Evolutionary conservation across 2,888 invertebrate genomes (phyloP).

Genomic region (Drosophila birchii): DNA sequence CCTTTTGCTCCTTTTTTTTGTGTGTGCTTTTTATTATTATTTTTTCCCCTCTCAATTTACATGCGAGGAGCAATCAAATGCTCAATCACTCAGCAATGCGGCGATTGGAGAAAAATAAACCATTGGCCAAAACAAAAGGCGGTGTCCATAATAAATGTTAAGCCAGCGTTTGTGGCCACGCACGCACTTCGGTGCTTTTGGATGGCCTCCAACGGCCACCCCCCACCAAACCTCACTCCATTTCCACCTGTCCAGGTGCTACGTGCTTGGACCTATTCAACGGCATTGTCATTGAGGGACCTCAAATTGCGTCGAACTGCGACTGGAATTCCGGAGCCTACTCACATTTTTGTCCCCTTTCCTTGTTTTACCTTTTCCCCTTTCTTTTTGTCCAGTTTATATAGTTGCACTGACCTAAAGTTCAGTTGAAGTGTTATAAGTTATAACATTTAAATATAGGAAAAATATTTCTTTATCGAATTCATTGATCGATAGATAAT

Average conservation of each 20-base stretch:
- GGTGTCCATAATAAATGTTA: constrained; percentile 36
- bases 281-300: constrained; percentile 36
- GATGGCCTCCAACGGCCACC: constrained; percentile 4
- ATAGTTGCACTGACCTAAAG: constrained; percentile 2
- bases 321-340: constrained; percentile 22
- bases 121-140: constrained; percentile 21
- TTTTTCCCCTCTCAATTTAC: constrained; percentile 7
- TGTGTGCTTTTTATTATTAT: neutral
- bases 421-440: no score
- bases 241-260: constrained; percentile 19
- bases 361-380: neutral
- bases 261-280: constrained; percentile 34
- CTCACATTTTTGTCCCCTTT: constrained; percentile 3
- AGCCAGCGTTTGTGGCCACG: constrained; percentile 34
- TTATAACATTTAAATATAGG: no score
- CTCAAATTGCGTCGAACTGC: constrained; percentile 22
- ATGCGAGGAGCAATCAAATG: constrained; percentile 33
- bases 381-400: neutral
- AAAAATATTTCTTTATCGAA: no score
- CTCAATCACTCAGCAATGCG: constrained; percentile 27
- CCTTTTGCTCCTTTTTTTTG: neutral
- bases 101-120: constrained; percentile 28
- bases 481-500: no score
- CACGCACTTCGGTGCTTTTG: constrained; percentile 34
- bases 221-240: neutral